Conservation (phyloP, 2,113 vertebrate genomes). For the Pachycephala philippinensis region DNA sequence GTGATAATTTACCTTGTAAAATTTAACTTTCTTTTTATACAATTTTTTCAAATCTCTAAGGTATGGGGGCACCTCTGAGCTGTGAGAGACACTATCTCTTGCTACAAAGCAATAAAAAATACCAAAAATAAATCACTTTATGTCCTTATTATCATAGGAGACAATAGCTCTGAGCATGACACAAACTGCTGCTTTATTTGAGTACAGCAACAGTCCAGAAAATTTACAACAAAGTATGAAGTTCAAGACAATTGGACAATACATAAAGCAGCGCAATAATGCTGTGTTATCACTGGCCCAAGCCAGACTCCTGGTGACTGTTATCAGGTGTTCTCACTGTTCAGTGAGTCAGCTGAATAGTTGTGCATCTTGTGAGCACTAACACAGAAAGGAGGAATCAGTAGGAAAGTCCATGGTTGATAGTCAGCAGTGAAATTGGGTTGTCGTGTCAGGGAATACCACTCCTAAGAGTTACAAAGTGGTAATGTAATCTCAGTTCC, state of each 20-base stretch:
- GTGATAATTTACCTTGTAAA: neutral
- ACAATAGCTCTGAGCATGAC: neutral
- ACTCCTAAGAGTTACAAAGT: neutral
- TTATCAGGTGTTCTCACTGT: neutral
- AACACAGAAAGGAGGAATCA: neutral
- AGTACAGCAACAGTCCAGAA: neutral
- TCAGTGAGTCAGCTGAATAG: neutral
- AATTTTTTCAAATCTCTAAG: neutral
- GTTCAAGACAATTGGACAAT: neutral
- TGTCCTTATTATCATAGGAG: neutral
- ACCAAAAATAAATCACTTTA: neutral
- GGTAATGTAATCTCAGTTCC: neutral
- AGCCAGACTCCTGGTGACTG: neutral
- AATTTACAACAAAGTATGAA: neutral
- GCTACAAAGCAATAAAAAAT: neutral
- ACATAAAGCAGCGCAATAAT: neutral
- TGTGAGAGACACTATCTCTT: neutral
- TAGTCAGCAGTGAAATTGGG: neutral
- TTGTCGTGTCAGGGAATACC: neutral
- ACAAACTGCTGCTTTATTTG: neutral
- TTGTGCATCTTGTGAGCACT: neutral
- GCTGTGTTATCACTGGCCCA: neutral
- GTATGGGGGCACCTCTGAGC: neutral
- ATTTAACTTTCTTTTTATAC: neutral
- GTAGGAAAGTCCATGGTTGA: neutral